These are phyloP conservation scores for Latrodectus geometricus DNA, from an alignment of 1,140 invertebrate species.

Conservation along the genomic window DNA sequence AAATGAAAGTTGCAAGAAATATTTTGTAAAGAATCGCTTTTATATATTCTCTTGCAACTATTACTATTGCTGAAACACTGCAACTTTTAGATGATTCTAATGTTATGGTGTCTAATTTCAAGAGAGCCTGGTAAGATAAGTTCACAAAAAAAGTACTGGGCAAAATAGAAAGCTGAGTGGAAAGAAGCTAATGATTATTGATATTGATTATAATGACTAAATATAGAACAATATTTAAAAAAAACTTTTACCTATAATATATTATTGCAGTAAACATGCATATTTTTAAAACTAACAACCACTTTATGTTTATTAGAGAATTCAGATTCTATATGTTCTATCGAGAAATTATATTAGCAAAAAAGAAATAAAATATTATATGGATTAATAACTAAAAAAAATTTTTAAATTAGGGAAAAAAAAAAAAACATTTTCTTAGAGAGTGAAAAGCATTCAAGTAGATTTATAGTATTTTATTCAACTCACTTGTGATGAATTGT, in stretches of 20 bases:
- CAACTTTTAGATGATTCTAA: too few relatives aligned
- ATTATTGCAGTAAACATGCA: neutral
- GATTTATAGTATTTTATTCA: neutral
- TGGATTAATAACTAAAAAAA: neutral
- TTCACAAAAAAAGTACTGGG: too few relatives aligned
- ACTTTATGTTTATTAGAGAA: neutral
- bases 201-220: too few relatives aligned
- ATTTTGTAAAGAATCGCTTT: neutral
- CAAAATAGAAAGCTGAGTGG: too few relatives aligned
- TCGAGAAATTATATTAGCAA: neutral
- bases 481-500: conserved; percentile 52
- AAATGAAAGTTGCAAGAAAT: too few relatives aligned
- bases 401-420: neutral
- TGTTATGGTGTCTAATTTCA: too few relatives aligned
- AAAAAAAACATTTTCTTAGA: neutral
- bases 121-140: too few relatives aligned
- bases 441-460: neutral
- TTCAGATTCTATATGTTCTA: too few relatives aligned
- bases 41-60: too few relatives aligned
- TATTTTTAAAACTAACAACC: neutral
- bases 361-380: neutral
- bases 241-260: neutral
- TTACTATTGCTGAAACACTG: too few relatives aligned
- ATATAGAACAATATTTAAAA: too few relatives aligned
- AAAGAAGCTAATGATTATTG: too few relatives aligned